Evolutionary conservation across 2,797 vertebrate species (phyloP), one percentile per base, ranked within the genome.

Genomic region (Sebastes steindachneri): DNA sequence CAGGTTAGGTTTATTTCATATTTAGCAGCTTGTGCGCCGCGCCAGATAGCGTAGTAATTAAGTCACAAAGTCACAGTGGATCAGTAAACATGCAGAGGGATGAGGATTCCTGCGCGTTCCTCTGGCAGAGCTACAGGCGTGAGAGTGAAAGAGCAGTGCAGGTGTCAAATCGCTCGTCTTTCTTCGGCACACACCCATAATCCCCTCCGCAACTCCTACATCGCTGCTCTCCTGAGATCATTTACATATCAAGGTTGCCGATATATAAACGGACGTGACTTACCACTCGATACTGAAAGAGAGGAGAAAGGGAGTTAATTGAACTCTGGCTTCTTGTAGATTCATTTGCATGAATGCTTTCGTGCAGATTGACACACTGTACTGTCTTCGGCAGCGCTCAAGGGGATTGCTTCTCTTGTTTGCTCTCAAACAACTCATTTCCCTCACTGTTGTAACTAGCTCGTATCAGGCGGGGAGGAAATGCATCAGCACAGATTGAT

Each of bases 271-370:
- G 77, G 78, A 90, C 70, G 35, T 6, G 70, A 84, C 75, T 70
- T 73, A 68, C 68, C 64, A 68, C 53, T 78, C 59, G 25, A 51
- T 51, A 51, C 65, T 54, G 79, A 77, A 64, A 41, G 45, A 74
- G 31, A 74, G 69, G 29, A 83, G 76, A 75, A 80, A 73, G 53
- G 65, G 74, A 70, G 79, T 78, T 80, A 75, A 90, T 80, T 83
- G 80, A 89, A 90, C 68, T 59, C 29, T 68, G 75, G 80, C 64
- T 77, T 82, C 57, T 73, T 31, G 14, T 6, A 69, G 73, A 77
- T 58, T 85, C 19, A 89, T 94, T 92, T 91, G 87, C 89, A 92
- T 89, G 68, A 69, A 67, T 73, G 68, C 80, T 83, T 75, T 80
- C 62, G 65, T 55, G 63, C 68, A 23, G 68, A 79, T 53, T 62